phyloP scores from a whole-genome alignment of 2,888 invertebrate species.

The Hypomecis punctinalis region DNA sequence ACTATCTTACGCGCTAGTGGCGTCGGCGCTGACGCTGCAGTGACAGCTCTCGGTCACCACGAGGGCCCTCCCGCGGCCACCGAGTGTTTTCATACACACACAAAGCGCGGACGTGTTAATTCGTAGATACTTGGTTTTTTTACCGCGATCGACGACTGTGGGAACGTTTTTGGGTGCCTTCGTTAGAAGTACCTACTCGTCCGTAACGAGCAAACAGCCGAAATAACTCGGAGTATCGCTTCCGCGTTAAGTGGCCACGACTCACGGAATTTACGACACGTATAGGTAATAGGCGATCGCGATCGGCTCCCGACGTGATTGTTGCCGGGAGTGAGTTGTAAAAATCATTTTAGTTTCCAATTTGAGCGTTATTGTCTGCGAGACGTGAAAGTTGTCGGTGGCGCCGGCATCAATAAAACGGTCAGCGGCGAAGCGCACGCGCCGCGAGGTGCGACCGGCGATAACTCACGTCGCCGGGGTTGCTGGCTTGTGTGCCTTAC shows the following conservation, averaged over 20 bases:
- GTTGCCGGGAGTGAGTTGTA: constrained; percentile 68
- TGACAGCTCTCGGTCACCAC: constrained; percentile 79
- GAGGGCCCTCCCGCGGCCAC: constrained; percentile 76
- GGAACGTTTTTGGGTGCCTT: constrained; percentile 82
- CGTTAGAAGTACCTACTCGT: constrained; percentile 79
- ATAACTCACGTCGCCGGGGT: constrained; percentile 64
- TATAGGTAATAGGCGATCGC: constrained; percentile 65
- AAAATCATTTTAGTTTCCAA: constrained; percentile 80
- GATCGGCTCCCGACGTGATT: constrained; percentile 64
- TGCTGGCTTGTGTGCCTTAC: constrained; percentile 14
- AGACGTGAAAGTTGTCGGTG: constrained; percentile 81
- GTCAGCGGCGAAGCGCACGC: constrained; percentile 68
- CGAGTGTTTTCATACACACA: constrained; percentile 83
- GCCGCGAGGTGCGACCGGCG: constrained; percentile 55
- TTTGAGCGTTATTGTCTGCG: constrained; percentile 80
- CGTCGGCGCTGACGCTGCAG: constrained; percentile 55
- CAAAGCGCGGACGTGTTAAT: constrained; percentile 83
- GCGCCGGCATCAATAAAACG: constrained; percentile 82
- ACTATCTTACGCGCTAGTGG: constrained; percentile 75
- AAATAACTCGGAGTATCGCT: constrained; percentile 76
- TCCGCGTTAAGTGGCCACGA: constrained; percentile 78
- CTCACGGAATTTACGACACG: constrained; percentile 76
- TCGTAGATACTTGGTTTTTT: constrained; percentile 82
- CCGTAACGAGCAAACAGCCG: constrained; percentile 81
- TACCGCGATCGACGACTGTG: constrained; percentile 83